Evolutionary conservation across 2,888 invertebrate species (phyloP).

Genomic region (Megaustenia siamemsis): DNA sequence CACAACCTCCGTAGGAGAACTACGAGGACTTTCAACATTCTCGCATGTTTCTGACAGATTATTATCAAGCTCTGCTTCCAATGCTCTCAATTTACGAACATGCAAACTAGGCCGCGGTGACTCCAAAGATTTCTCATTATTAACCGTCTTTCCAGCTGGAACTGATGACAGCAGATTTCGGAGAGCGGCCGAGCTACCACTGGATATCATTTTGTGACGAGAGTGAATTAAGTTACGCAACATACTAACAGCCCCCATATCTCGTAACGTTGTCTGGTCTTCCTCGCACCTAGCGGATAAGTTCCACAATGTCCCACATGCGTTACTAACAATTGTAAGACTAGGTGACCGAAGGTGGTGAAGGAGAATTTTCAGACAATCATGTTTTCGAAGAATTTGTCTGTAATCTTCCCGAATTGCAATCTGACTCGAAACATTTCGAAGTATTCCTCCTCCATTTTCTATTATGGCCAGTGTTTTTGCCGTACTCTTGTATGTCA

Average conservation of each 20-base stretch:
- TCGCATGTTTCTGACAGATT: constrained; percentile 94
- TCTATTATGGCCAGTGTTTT: constrained; percentile 92
- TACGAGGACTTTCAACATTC: constrained; percentile 86
- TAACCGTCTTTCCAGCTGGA: constrained; percentile 63
- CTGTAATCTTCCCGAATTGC: constrained; percentile 94
- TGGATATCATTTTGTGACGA: constrained; percentile 97
- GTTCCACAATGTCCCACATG: constrained; percentile 98
- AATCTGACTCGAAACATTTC: constrained; percentile 96
- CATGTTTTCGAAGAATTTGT: constrained; percentile 89
- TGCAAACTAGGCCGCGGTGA: constrained; percentile 33
- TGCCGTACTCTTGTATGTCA: constrained; percentile 93
- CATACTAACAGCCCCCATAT: constrained; percentile 92
- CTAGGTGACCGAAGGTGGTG: constrained; percentile 96
- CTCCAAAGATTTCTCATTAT: neutral
- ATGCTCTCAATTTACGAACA: constrained; percentile 86
- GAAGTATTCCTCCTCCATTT: constrained; percentile 95
- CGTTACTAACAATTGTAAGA: constrained; percentile 96
- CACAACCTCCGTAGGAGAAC: constrained; percentile 70
- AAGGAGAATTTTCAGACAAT: constrained; percentile 92
- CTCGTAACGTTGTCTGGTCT: constrained; percentile 94
- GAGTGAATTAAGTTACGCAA: constrained; percentile 94
- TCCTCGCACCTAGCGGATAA: constrained; percentile 91
- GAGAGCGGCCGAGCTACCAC: constrained; percentile 96
- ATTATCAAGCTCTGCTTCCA: constrained; percentile 83
- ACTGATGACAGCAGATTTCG: constrained; percentile 91